These are phyloP conservation scores for Poeciliopsis occidentalis DNA, from an alignment of 2,113 vertebrate species.

Conservation along the genomic window DNA sequence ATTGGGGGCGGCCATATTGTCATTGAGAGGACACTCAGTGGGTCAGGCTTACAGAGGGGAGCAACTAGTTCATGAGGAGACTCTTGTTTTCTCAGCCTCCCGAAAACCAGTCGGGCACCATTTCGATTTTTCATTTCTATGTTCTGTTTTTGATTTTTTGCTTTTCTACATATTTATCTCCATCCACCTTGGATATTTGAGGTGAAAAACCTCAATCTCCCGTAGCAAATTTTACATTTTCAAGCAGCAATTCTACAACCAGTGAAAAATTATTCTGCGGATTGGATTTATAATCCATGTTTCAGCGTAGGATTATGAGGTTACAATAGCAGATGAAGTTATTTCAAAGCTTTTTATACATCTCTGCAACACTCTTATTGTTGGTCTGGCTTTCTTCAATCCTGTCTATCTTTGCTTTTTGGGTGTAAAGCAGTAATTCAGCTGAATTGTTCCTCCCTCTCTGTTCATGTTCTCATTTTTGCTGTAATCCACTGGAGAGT, in stretches of 20 bases:
- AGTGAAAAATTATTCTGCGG: not conserved
- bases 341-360: not conserved
- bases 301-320: not conserved
- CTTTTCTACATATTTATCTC: too few species aligned
- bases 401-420: not conserved
- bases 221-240: not conserved
- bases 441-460: slow-evolving; percentile 48
- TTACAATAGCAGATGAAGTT: not conserved
- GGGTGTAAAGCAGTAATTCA: slow-evolving; percentile 35
- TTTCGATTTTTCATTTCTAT: not conserved
- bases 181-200: too few species aligned
- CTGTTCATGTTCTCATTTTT: slow-evolving; percentile 54
- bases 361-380: not conserved
- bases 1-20: slow-evolving; percentile 62
- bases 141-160: not conserved
- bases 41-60: slow-evolving; percentile 52
- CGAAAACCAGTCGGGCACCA: not conserved
- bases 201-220: not conserved
- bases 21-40: slow-evolving; percentile 70
- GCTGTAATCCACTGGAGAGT: slow-evolving; percentile 51
- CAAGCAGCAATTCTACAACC: not conserved
- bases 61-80: slow-evolving; percentile 1
- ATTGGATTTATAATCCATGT: not conserved
- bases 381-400: not conserved
- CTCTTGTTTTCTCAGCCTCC: not conserved